Conservation (phyloP, 2,888 invertebrate genomes). For the Lepidocyrtinus sp. region DNA sequence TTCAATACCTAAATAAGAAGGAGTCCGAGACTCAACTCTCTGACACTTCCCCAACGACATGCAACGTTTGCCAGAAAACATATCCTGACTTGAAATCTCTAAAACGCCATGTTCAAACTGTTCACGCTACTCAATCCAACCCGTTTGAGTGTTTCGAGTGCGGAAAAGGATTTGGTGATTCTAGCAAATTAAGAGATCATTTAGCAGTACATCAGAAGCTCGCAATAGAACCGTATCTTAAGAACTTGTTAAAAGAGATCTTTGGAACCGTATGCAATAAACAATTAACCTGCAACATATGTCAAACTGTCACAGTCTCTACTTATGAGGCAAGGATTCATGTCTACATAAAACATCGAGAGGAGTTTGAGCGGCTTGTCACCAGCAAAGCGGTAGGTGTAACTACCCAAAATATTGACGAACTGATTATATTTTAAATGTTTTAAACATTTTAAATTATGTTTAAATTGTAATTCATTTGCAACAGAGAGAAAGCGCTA, state of each 20-base stretch:
- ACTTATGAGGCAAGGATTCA: constrained; percentile 36
- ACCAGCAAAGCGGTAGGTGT: constrained; percentile 11
- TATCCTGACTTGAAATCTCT: constrained; percentile 15
- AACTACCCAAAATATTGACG: constrained; percentile 8
- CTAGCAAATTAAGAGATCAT: neutral
- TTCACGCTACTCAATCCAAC: neutral
- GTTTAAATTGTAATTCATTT: neutral
- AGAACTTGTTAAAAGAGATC: constrained; percentile 30
- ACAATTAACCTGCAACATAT: constrained; percentile 30
- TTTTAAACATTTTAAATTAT: neutral
- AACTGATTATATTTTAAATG: neutral
- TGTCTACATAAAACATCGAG: constrained; percentile 44
- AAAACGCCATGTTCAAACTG: neutral
- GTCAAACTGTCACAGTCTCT: neutral
- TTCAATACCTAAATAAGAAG: neutral
- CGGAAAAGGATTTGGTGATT: neutral
- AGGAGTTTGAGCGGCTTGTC: constrained; percentile 26
- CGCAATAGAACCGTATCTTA: constrained; percentile 27
- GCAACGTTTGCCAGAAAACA: constrained; percentile 24
- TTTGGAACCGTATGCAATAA: constrained; percentile 26
- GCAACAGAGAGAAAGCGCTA: neutral
- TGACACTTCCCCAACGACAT: neutral
- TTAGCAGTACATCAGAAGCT: constrained; percentile 32
- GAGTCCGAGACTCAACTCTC: neutral
- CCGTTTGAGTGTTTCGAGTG: neutral